Evolutionary conservation across 2,113 vertebrate genomes (phyloP).

Genomic region (Lipotes vexillifer): DNA sequence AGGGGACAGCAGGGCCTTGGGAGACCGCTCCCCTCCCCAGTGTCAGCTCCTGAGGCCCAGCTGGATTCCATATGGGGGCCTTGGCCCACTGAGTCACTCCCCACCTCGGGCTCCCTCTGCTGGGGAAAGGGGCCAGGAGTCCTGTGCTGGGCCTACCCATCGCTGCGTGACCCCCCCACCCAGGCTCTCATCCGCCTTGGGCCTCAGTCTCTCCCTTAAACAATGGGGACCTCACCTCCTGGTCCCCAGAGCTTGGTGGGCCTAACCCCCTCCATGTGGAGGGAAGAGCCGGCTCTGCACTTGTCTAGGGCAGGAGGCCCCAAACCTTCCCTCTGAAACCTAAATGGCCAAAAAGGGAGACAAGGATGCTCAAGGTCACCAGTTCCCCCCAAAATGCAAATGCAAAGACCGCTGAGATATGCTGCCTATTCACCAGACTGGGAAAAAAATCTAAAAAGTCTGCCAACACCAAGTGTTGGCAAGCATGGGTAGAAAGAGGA

Average conservation of each 20-base stretch:
- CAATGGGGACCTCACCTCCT: background rate
- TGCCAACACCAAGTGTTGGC: background rate
- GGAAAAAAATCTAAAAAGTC: background rate
- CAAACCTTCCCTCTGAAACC: background rate
- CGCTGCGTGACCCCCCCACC: background rate
- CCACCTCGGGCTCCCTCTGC: slow-evolving; percentile 52
- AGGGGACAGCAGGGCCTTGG: background rate
- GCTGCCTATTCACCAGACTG: background rate
- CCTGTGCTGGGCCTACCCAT: background rate
- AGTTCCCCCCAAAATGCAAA: background rate
- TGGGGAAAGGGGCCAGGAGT: background rate
- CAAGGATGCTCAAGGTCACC: background rate
- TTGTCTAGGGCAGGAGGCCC: background rate
- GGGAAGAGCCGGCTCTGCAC: background rate
- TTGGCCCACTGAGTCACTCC: background rate
- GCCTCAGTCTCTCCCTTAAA: background rate
- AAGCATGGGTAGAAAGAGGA: background rate
- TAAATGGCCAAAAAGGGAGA: background rate
- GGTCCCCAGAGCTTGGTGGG: background rate
- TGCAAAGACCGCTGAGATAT: background rate
- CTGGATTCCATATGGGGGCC: slow-evolving; percentile 4
- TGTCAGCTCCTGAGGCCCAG: background rate
- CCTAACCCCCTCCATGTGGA: background rate
- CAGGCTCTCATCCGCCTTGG: background rate
- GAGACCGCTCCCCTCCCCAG: background rate